phyloP scores from a whole-genome alignment of 2,888 invertebrate species.

The Volucella zonaria region DNA sequence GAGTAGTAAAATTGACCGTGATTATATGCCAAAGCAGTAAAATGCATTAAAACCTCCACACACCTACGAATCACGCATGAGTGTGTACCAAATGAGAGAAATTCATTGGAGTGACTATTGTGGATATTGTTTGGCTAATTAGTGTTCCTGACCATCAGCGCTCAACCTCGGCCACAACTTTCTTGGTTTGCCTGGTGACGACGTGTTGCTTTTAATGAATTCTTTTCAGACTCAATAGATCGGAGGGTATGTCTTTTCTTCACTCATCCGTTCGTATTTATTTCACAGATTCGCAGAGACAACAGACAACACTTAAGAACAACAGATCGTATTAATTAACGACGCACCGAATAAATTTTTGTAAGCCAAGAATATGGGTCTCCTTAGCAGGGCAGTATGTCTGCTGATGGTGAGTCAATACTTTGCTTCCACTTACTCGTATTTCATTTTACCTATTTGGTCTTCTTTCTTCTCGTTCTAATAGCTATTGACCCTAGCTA shows the following conservation, averaged over 20 bases:
- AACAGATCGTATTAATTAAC: slow-evolving; percentile 54
- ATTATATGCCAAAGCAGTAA: slow-evolving; percentile 58
- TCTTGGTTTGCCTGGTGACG: slow-evolving; percentile 29
- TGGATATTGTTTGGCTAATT: slow-evolving; percentile 34
- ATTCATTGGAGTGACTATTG: slow-evolving; percentile 26
- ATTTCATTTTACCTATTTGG: neutral
- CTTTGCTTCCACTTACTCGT: neutral
- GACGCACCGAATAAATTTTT: slow-evolving; percentile 31
- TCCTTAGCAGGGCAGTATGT: slow-evolving; percentile 68
- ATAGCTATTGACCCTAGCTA: slow-evolving; percentile 45
- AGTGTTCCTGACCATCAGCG: slow-evolving; percentile 43
- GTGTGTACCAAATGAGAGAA: slow-evolving; percentile 27
- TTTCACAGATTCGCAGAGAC: slow-evolving; percentile 47
- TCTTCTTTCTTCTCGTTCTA: neutral
- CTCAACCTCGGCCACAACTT: slow-evolving; percentile 64
- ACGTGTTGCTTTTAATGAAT: slow-evolving; percentile 58
- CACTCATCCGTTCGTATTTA: slow-evolving; percentile 22
- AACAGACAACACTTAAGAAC: slow-evolving; percentile 21
- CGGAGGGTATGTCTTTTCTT: slow-evolving; percentile 24
- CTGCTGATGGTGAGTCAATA: slow-evolving; percentile 62
- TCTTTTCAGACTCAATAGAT: slow-evolving; percentile 43
- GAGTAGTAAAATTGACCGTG: slow-evolving; percentile 54
- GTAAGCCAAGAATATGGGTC: slow-evolving; percentile 63
- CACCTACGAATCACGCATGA: slow-evolving; percentile 15
- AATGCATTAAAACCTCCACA: slow-evolving; percentile 33